These are phyloP conservation scores for Stichodactyla mertensii DNA, from an alignment of 64 coral and sea anemone species.

Conservation along the genomic window DNA sequence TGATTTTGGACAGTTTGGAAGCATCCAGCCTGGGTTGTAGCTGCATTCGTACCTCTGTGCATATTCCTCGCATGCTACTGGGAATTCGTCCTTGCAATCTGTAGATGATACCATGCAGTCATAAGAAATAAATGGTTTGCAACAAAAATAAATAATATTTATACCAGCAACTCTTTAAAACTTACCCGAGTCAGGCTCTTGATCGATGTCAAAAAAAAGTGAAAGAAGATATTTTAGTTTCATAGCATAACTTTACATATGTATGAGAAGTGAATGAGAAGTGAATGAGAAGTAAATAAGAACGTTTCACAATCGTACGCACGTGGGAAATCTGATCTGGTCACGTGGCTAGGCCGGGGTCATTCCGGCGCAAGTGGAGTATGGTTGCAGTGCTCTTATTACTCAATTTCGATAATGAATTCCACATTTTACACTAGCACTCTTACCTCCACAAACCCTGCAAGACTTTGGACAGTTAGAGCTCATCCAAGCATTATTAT, in stretches of 20 bases:
- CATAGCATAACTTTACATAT: neutral
- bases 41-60: slow-evolving; percentile 38
- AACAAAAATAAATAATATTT: too few species aligned
- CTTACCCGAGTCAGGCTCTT: slow-evolving; percentile 56
- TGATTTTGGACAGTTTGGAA: slow-evolving; percentile 56
- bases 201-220: slow-evolving; percentile 6
- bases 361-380: too few species aligned
- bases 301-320: too few species aligned
- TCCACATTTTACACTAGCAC: neutral
- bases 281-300: too few species aligned
- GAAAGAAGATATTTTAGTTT: neutral
- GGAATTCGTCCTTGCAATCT: slow-evolving; percentile 76
- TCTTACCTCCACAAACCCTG: slow-evolving; percentile 73
- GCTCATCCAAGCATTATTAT: slow-evolving; percentile 58
- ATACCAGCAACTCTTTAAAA: neutral
- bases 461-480: slow-evolving; percentile 76
- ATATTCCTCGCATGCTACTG: slow-evolving; percentile 59
- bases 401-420: neutral
- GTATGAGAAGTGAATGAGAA: too few species aligned
- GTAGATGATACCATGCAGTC: neutral
- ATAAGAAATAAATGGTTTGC: neutral
- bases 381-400: neutral
- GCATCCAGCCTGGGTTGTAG: slow-evolving; percentile 76
- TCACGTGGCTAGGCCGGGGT: too few species aligned
- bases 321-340: too few species aligned